A percentile compares a stretch with the other conserved stretches of the same genome.
phyloP scores from a whole-genome alignment of 2,797 vertebrate genomes.

The Cichlasoma orientale region DNA sequence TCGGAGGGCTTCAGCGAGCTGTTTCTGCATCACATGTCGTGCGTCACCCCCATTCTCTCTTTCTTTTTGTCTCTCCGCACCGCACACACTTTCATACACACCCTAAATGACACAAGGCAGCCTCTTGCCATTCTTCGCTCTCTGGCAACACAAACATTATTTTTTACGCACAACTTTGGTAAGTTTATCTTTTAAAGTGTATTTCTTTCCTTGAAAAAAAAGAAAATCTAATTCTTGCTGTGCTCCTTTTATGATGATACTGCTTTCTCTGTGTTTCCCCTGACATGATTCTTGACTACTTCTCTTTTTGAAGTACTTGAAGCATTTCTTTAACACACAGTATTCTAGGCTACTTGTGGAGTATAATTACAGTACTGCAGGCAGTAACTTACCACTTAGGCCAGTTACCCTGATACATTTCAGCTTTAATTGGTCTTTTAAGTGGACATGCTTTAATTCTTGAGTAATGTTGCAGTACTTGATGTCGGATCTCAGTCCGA shows the following conservation, averaged over 20 bases:
- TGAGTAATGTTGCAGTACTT: neutral
- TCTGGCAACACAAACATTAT: neutral
- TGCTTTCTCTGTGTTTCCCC: neutral
- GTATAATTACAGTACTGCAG: neutral
- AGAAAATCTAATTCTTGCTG: neutral
- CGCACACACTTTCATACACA: neutral
- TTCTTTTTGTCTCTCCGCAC: neutral
- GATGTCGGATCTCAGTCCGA: neutral
- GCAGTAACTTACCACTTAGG: neutral
- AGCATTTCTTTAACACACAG: neutral
- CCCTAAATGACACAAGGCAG: neutral
- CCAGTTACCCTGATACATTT: neutral
- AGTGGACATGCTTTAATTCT: neutral
- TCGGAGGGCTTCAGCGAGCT: neutral
- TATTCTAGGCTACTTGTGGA: neutral
- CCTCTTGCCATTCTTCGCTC: neutral
- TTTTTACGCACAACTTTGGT: constrained; percentile 26
- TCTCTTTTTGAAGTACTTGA: neutral
- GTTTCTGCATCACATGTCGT: constrained; percentile 1
- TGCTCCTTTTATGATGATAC: neutral
- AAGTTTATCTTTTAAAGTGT: constrained; percentile 18
- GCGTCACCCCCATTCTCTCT: constrained; percentile 22
- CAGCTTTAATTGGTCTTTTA: neutral
- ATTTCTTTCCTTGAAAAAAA: too few relatives aligned
- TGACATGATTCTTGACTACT: neutral